Conservation (phyloP, 37 sponge, comb jelly and placozoan genomes). For the Petrosia ficiformis region DNA sequence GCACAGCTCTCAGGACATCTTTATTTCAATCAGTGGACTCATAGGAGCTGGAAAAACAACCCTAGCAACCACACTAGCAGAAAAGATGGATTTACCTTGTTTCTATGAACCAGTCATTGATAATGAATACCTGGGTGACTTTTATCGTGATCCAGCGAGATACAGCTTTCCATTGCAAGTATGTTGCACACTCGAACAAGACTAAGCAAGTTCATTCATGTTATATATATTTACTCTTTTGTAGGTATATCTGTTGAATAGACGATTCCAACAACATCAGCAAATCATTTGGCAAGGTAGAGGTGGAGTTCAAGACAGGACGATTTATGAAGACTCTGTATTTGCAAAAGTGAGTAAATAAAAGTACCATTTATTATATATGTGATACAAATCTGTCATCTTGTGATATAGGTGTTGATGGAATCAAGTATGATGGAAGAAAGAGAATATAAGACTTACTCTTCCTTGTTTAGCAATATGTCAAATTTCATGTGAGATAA, state of each 20-base stretch:
- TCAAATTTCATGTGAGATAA: constrained; percentile 91
- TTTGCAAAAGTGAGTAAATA: constrained; percentile 73
- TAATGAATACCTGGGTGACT: constrained; percentile 86
- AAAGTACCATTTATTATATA: not conserved
- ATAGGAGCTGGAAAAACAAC: constrained; percentile 95
- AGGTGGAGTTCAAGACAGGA: constrained; percentile 95
- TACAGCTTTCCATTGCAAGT: constrained; percentile 95
- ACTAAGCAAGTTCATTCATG: not conserved
- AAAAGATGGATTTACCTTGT: constrained; percentile 86
- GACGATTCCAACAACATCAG: constrained; percentile 96
- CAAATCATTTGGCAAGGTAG: constrained; percentile 96
- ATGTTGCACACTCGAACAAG: not conserved
- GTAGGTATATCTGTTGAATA: constrained; percentile 87
- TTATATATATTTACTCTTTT: not conserved
- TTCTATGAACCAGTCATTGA: constrained; percentile 96
- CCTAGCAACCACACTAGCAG: constrained; percentile 85
- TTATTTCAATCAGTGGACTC: constrained; percentile 92
- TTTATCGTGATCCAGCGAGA: constrained; percentile 89
- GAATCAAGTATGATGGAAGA: constrained; percentile 91
- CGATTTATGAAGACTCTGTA: constrained; percentile 97
- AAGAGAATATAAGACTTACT: constrained; percentile 88
- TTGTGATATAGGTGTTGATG: constrained; percentile 57
- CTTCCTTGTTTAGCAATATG: constrained; percentile 95
- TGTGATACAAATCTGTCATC: not conserved
- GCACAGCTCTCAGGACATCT: constrained; percentile 86